phyloP scores from a whole-genome alignment of 2,797 vertebrate species.

The Benthosema pterotum region DNA sequence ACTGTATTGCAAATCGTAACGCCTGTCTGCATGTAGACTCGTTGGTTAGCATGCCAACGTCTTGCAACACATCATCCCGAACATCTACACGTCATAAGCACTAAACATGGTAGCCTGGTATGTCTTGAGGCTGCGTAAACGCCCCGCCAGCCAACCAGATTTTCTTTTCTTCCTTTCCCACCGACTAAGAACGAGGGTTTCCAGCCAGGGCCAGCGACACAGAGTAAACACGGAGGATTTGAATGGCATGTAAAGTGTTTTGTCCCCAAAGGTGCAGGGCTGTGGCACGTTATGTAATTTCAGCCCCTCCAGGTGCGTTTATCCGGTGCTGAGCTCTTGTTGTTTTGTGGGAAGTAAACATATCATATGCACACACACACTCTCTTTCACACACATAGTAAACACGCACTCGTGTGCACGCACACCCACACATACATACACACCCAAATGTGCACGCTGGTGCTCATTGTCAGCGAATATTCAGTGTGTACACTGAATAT shows the following conservation, averaged over 20 bases:
- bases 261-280: constrained; percentile 31
- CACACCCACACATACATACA: neutral
- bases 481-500: constrained; percentile 49
- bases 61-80: no score
- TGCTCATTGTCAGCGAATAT: constrained; percentile 53
- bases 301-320: constrained; percentile 51
- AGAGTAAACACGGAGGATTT: constrained; percentile 59
- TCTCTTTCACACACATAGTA: constrained; percentile 43
- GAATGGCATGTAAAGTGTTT: constrained; percentile 67
- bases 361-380: constrained; percentile 22
- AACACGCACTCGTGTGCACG: neutral
- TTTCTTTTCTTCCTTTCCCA: no score
- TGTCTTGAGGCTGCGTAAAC: no score
- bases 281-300: constrained; percentile 53
- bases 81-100: no score
- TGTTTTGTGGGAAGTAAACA: constrained; percentile 25
- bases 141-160: no score
- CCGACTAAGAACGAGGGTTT: no score
- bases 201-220: neutral
- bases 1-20: no score
- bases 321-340: constrained; percentile 11
- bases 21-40: no score
- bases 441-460: neutral
- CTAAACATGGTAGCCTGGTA: no score
- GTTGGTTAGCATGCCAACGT: no score